Conservation (phyloP, 2,888 invertebrate genomes). For the Drosophila colorata region DNA sequence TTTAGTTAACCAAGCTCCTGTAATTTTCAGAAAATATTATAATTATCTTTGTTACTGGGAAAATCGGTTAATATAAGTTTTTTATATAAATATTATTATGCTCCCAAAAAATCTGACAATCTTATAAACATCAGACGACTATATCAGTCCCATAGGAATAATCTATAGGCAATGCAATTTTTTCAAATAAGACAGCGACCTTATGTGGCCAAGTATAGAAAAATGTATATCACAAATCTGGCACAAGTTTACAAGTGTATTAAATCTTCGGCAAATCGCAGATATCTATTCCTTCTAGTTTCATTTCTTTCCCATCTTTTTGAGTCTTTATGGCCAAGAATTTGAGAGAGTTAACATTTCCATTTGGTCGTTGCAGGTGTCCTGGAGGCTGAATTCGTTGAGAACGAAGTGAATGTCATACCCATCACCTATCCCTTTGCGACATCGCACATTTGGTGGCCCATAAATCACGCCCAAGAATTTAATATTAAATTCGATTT, state of each 20-base stretch:
- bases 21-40: too few relatives aligned
- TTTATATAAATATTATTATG: too few relatives aligned
- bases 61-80: too few relatives aligned
- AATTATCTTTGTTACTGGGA: too few relatives aligned
- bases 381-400: slow-evolving; percentile 92
- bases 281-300: background rate
- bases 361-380: slow-evolving; percentile 86
- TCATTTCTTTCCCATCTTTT: background rate
- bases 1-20: too few relatives aligned
- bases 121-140: too few relatives aligned
- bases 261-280: background rate
- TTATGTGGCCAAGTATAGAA: too few relatives aligned
- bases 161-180: too few relatives aligned
- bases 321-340: background rate
- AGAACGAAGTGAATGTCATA: slow-evolving; percentile 93
- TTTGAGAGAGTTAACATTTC: slow-evolving; percentile 14
- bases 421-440: slow-evolving; percentile 96
- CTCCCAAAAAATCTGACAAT: too few relatives aligned
- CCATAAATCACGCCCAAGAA: slow-evolving; percentile 90
- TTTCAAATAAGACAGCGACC: too few relatives aligned
- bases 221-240: too few relatives aligned
- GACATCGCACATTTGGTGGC: slow-evolving; percentile 96
- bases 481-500: slow-evolving; percentile 94
- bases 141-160: too few relatives aligned
- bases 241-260: background rate